Conservation (phyloP, 1,140 invertebrate genomes). For the Euura saliciscinereae region DNA sequence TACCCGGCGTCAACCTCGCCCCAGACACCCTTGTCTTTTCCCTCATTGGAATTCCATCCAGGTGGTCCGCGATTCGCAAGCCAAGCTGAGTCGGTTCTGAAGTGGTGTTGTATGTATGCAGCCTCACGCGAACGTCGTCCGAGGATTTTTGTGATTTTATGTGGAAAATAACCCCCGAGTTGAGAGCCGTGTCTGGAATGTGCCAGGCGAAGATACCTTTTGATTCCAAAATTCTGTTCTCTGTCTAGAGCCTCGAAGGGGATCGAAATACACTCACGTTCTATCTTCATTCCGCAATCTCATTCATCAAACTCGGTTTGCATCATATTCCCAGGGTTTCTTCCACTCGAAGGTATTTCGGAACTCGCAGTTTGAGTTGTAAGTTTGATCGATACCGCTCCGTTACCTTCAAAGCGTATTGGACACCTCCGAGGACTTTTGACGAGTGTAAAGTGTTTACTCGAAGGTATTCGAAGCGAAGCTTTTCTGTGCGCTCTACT, state of each 20-base stretch:
- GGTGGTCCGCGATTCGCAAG: not conserved
- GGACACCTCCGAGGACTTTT: not conserved
- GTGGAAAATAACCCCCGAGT: not conserved
- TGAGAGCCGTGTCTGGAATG: not conserved
- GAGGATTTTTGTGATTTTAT: not conserved
- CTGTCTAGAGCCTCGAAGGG: not conserved
- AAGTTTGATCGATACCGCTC: not conserved
- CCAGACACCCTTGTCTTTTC: not conserved
- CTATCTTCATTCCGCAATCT: too few species aligned
- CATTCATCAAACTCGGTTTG: too few species aligned
- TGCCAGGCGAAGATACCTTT: not conserved
- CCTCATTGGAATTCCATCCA: not conserved
- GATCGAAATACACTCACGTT: not conserved
- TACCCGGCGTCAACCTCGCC: not conserved
- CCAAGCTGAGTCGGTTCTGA: not conserved
- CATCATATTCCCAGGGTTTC: too few species aligned
- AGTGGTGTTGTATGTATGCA: slow-evolving; percentile 2
- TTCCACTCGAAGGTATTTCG: too few species aligned
- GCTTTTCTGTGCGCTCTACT: too few species aligned
- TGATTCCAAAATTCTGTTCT: not conserved
- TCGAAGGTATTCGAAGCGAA: too few species aligned
- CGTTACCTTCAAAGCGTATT: not conserved
- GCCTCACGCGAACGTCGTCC: not conserved
- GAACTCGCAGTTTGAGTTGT: not conserved
- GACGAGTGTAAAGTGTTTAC: not conserved